Conservation (phyloP, 2,113 vertebrate genomes). For the Chaetodon auriga region DNA sequence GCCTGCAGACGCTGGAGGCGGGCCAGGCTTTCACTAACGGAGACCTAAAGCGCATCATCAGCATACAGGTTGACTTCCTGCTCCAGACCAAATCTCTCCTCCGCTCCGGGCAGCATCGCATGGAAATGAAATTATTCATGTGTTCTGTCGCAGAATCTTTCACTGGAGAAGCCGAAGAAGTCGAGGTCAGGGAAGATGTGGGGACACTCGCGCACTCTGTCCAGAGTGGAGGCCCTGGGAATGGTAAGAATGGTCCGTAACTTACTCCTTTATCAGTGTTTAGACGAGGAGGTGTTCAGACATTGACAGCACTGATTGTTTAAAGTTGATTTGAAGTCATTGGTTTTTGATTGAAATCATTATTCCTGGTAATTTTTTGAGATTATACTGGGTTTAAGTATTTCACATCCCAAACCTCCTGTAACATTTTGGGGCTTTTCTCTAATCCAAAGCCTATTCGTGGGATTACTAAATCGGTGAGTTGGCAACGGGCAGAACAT, state of each 20-base stretch:
- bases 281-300: background rate
- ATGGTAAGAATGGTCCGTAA: slow-evolving; percentile 81
- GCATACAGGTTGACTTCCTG: slow-evolving; percentile 75
- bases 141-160: slow-evolving; percentile 75
- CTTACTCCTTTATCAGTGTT: background rate
- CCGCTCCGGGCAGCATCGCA: background rate
- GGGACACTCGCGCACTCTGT: slow-evolving; percentile 90
- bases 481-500: slow-evolving; percentile 52
- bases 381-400: slow-evolving; percentile 31
- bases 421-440: slow-evolving; percentile 68
- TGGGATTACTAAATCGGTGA: slow-evolving; percentile 86
- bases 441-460: slow-evolving; percentile 82
- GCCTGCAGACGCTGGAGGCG: slow-evolving; percentile 86
- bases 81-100: background rate
- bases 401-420: slow-evolving; percentile 28
- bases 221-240: slow-evolving; percentile 89
- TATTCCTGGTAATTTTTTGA: background rate
- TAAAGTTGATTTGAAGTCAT: background rate
- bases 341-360: slow-evolving; percentile 8
- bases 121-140: background rate
- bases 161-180: slow-evolving; percentile 90
- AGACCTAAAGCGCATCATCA: slow-evolving; percentile 82
- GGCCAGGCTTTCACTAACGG: slow-evolving; percentile 85
- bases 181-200: slow-evolving; percentile 86
- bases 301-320: background rate